Evolutionary conservation across 2,888 invertebrate species (phyloP), one percentile per base, ranked within the genome.

Genomic region (Cinara cedri): DNA sequence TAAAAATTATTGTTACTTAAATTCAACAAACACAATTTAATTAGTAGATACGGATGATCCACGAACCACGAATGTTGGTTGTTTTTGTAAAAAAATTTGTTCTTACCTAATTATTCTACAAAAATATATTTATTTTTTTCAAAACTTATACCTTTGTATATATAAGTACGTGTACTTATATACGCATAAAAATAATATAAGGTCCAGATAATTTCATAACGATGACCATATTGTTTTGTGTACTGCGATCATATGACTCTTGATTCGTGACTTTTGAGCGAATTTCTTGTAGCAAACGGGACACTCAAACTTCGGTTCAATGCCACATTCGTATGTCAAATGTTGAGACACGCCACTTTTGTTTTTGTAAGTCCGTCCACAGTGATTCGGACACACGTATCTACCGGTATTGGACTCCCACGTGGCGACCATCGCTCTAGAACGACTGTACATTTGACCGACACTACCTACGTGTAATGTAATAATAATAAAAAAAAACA

Each of bases 281-380:
- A 75, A 74, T 24, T 19, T 42, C 9, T 51, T 70, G 26, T 46
- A 2, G 65, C 81, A 81, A 3, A 57, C 24, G 14, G 26, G 21
- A 55, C 81, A 81, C 10, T 51, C 60, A 54, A 80, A 81, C 16
- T 66, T 21, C 11, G 62, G 60, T 62, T 63, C 65, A 49, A 76
- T 46, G 34, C 81, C 76, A 44, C 81, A 81, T 26, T 81, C 76
- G 72, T 81, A 74, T 16, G 62, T 80, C 16, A 62, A 62, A 66
- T 81, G 81, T 51, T 75, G 66, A 51, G 42, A 66, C 13, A 81
- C 46, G 54, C 82, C 82, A 75, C 82, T 81, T 26, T 82, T 72
- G 57, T 81, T 81, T 72, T 82, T 81, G 75, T 83, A 83, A 55
- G 81, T 57, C 62, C 82, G 63, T 13, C 83, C 83, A 70, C 83